Conservation (phyloP, 2,888 invertebrate genomes). For the Rugalucina vietnamica region DNA sequence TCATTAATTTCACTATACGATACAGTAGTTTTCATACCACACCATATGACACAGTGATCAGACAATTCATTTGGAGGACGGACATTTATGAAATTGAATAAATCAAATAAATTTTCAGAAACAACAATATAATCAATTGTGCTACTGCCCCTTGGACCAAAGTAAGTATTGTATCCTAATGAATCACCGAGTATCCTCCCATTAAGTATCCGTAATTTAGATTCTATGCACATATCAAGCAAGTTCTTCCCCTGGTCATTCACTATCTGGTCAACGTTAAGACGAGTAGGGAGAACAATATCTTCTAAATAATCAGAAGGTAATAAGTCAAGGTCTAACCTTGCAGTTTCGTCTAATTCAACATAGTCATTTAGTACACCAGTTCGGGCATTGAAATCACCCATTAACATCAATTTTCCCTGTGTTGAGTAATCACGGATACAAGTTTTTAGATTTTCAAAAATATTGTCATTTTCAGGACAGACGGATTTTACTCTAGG, state of each 20-base stretch:
- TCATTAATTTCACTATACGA: neutral
- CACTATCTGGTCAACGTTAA: neutral
- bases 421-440: neutral
- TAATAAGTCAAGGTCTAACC: too few species aligned
- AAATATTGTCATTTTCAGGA: neutral
- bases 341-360: too few species aligned
- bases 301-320: neutral
- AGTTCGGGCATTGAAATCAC: neutral
- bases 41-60: neutral
- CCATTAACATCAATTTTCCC: neutral
- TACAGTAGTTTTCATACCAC: neutral
- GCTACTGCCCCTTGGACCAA: neutral
- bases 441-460: too few species aligned
- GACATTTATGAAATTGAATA: neutral
- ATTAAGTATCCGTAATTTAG: neutral
- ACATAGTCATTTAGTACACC: neutral
- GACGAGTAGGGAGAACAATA: neutral
- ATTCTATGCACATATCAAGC: neutral
- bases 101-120: neutral
- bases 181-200: neutral
- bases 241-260: neutral
- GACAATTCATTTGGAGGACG: neutral
- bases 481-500: neutral
- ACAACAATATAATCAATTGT: neutral
- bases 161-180: neutral